Evolutionary conservation across 2,888 invertebrate species (phyloP).

Genomic region (Leptopterna dolabrata): DNA sequence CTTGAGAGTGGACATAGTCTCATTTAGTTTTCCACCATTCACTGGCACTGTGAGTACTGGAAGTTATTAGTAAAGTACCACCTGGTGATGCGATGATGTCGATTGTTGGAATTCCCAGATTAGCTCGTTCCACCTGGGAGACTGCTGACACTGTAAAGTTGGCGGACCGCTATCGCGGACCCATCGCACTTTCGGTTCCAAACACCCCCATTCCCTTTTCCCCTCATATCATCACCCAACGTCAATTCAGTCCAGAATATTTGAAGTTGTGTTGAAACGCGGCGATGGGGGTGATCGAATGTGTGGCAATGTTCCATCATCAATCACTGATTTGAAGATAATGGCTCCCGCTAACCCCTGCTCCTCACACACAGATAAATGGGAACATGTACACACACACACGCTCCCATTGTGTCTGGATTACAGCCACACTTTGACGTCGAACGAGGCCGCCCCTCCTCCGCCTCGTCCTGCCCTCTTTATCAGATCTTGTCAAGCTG

Average conservation of each 20-base stretch:
- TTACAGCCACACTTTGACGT: constrained; percentile 10
- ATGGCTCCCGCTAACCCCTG: constrained; percentile 21
- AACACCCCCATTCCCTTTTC: not conserved
- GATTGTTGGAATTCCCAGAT: not conserved
- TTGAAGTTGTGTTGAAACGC: constrained; percentile 41
- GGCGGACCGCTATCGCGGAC: not conserved
- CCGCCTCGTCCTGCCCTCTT: not conserved
- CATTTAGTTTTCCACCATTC: too few species aligned
- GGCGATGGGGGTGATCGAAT: constrained; percentile 42
- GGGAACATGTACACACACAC: not conserved
- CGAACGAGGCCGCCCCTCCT: not conserved
- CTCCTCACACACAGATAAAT: not conserved
- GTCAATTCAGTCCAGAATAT: constrained; percentile 29
- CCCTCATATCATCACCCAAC: not conserved
- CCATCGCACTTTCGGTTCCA: not conserved
- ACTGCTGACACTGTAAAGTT: not conserved
- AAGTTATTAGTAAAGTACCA: too few species aligned
- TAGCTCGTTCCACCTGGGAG: not conserved
- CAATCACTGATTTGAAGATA: constrained; percentile 52
- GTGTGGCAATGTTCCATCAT: constrained; percentile 50
- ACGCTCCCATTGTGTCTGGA: constrained; percentile 4
- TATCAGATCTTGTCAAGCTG: not conserved
- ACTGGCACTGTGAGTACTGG: too few species aligned
- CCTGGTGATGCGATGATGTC: too few species aligned
- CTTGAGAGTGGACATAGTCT: too few species aligned